These are phyloP conservation scores for Rhodeus uyekii DNA, from an alignment of 2,797 vertebrate species.

Conservation along the genomic window DNA sequence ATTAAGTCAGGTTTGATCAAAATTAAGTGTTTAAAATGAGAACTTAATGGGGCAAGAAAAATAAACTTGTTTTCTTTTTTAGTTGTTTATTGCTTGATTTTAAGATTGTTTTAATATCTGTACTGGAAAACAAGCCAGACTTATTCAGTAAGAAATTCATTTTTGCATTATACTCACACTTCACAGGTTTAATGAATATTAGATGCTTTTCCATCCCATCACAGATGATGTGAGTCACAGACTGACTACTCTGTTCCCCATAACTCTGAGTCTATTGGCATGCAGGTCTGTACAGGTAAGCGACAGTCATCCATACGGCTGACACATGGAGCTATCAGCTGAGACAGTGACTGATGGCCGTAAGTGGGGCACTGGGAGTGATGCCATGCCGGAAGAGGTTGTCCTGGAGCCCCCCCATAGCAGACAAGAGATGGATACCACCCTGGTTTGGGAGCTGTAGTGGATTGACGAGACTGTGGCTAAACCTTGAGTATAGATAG, in stretches of 20 bases:
- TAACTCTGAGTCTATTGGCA: conserved; percentile 67
- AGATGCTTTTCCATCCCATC: conserved; percentile 4
- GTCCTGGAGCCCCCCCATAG: conserved; percentile 52
- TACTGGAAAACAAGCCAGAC: not conserved
- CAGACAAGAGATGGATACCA: conserved; percentile 67
- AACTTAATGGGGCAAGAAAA: not conserved
- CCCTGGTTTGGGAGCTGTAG: conserved; percentile 56
- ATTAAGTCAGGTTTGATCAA: not conserved
- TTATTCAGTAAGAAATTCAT: not conserved
- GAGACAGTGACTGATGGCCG: conserved; percentile 73
- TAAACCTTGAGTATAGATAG: conserved; percentile 52
- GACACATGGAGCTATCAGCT: conserved; percentile 71
- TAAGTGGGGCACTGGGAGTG: conserved; percentile 50
- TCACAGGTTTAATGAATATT: not conserved
- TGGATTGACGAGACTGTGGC: conserved; percentile 57
- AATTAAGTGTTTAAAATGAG: not conserved
- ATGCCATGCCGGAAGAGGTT: conserved; percentile 56
- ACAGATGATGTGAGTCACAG: conserved; percentile 16
- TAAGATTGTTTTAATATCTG: not conserved
- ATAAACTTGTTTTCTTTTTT: not conserved
- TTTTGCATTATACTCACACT: not conserved
- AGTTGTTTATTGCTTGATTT: not conserved
- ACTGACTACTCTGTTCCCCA: conserved; percentile 33
- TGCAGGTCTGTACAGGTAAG: conserved; percentile 69
- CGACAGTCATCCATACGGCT: conserved; percentile 72